Conservation (phyloP, 2,797 vertebrate species). For the Phalanger gymnotis region DNA sequence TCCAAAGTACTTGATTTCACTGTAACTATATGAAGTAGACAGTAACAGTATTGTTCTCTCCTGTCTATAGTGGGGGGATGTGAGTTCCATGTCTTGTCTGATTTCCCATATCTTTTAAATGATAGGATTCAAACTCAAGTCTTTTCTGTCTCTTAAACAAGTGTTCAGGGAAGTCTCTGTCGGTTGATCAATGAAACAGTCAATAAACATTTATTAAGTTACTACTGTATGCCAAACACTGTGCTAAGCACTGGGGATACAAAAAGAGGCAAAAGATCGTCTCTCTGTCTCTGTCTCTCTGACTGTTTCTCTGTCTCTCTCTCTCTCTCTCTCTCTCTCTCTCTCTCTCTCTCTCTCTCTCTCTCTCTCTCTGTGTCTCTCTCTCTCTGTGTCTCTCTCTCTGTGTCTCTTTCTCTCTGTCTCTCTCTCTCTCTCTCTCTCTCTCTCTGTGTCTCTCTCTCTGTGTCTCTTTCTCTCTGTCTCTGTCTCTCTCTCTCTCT, state of each 20-base stretch:
- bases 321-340: not conserved
- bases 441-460: not conserved
- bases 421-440: not conserved
- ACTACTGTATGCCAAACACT: not conserved
- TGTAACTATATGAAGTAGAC: not conserved
- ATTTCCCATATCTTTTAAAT: not conserved
- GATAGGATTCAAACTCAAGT: not conserved
- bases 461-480: no score
- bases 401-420: no score
- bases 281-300: not conserved
- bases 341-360: not conserved
- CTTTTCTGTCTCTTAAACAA: not conserved
- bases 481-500: no score
- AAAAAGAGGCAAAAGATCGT: not conserved
- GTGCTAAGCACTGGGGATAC: not conserved
- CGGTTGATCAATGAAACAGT: not conserved
- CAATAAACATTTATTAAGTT: not conserved
- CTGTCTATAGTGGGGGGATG: not conserved
- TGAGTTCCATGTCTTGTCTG: not conserved
- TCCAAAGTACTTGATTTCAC: not conserved
- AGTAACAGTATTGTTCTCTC: not conserved
- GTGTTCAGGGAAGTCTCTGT: not conserved
- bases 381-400: no score
- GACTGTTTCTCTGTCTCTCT: not conserved
- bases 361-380: accelerated